Base-by-base conservation (phyloP, 2,113 vertebrate species). In the Arenaria interpres region DNA sequence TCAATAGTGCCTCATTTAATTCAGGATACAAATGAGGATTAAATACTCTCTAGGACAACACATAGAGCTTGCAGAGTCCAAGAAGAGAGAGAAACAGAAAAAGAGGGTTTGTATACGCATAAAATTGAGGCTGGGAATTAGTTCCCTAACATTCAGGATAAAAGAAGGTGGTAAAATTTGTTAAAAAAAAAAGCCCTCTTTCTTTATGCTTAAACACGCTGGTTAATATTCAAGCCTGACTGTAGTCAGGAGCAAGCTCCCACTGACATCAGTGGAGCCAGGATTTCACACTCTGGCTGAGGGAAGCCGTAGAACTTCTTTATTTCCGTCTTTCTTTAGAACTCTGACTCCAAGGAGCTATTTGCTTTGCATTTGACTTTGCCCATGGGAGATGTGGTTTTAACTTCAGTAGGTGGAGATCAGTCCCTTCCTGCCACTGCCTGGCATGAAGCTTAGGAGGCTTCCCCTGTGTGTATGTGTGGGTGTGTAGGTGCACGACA, bases 311-410 rank as follows among this genome's bases (percentile, higher is more conserved):
- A 80, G 62, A 81, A 95, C 54, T 74, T 94, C 87, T 85, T 96
- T 81, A 87, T 94, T 91, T 91, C 76, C 5, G 0, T 32, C n/a
- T 93, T 50, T 63, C 59, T 63, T 78, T 78, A 81, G 85, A 88
- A 45, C 19, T 88, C 46, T 41, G 64, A n/a, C 92, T 90, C 85
- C 83, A 75, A 87, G 90, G 90, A 94, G 46, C 51, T 89, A 27
- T 97, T 94, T 93, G 59, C 72, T 94, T 90, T 71, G 54, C 46
- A 3, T 92, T 95, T 92, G 76, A 72, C 76, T 94, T 90, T 95
- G 51, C 92, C 79, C 76, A 39, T 6, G 63, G 76, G 88, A 89
- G 27, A 68, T 59, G 33, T 64, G 56, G 50, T 94, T 60, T 86
- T 78, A 37, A 51, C 56, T 90, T 90, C 48, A 76, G 64, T 20